Conservation (phyloP, 2,797 vertebrate species). For the Lateolabrax maculatus region DNA sequence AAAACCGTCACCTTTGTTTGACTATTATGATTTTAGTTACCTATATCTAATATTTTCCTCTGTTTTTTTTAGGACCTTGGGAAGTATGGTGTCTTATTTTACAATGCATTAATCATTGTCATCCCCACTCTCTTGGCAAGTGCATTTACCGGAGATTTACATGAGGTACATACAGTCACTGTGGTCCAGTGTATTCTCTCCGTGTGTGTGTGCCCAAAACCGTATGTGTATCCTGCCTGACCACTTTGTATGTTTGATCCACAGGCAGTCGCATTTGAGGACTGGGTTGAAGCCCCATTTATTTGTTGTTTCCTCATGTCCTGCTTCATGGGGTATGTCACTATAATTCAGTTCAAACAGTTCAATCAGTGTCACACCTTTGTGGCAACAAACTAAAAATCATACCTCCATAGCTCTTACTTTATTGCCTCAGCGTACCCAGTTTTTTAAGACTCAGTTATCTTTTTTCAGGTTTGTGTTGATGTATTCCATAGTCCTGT, state of each 20-base stretch:
- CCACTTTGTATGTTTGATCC: conserved; percentile 27
- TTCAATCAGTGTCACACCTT: background rate
- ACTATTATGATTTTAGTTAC: background rate
- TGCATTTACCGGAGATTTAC: conserved; percentile 89
- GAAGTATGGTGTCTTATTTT: conserved; percentile 94
- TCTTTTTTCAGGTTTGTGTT: conserved; percentile 89
- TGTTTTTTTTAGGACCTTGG: conserved; percentile 87
- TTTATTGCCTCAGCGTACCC: background rate
- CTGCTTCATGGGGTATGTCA: conserved; percentile 93
- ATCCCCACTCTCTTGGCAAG: conserved; percentile 89
- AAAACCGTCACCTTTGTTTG: background rate
- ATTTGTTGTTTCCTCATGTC: conserved; percentile 91
- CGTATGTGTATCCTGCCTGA: background rate
- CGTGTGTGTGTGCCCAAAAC: background rate
- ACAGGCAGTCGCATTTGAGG: conserved; percentile 89
- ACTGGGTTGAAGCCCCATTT: conserved; percentile 89
- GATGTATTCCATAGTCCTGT: conserved; percentile 93
- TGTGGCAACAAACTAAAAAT: background rate
- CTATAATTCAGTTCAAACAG: background rate
- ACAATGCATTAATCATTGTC: conserved; percentile 93
- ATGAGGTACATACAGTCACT: conserved; percentile 79
- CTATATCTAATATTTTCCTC: background rate
- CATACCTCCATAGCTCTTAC: background rate
- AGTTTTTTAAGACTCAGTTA: background rate
- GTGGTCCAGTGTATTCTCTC: background rate